Conservation (phyloP, 2,888 invertebrate species). For the Lepas anatifera region DNA sequence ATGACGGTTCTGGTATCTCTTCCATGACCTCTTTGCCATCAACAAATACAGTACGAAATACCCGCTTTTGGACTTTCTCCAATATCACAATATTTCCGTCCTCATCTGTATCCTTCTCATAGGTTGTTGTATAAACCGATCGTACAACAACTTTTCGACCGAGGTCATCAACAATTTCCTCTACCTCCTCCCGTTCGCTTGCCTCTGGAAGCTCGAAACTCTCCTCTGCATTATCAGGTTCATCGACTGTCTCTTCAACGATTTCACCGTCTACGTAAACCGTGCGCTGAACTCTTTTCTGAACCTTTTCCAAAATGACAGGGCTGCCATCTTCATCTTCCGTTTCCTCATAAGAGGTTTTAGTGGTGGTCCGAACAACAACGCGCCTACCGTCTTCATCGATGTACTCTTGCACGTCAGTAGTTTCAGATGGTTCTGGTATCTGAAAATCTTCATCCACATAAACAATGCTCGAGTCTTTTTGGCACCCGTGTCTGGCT, state of each 20-base stretch:
- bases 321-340: not conserved
- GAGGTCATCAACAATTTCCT: not conserved
- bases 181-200: not conserved
- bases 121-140: not conserved
- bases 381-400: not conserved
- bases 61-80: not conserved
- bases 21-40: not conserved
- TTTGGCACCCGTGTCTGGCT: not conserved
- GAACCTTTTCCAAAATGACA: not conserved
- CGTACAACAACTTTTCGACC: not conserved
- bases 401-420: not conserved
- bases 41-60: not conserved
- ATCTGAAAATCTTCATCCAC: not conserved
- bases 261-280: not conserved
- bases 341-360: not conserved
- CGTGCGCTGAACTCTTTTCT: not conserved
- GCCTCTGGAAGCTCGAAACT: not conserved
- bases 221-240: not conserved
- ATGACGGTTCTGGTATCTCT: not conserved
- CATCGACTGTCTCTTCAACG: not conserved
- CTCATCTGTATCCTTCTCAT: not conserved
- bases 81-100: constrained; percentile 6
- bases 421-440: not conserved
- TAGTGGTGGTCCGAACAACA: not conserved
- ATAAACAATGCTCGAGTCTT: not conserved